phyloP scores from a whole-genome alignment of 1,140 invertebrate genomes.

The Pseudachorutes palmiensis region DNA sequence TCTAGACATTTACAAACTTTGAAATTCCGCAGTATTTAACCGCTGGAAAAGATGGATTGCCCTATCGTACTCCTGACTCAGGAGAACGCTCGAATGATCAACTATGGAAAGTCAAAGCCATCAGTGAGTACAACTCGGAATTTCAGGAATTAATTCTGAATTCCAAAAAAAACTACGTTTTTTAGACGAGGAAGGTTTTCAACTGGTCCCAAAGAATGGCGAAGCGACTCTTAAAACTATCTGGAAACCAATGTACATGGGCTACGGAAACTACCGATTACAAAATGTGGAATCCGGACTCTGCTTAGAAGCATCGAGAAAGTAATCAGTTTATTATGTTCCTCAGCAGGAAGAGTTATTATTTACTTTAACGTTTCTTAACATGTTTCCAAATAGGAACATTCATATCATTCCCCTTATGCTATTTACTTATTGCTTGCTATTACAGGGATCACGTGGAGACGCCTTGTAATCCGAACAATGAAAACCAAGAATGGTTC shows the following conservation, averaged over 20 bases:
- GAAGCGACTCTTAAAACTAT: neutral
- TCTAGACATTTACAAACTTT: neutral
- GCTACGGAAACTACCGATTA: conserved; percentile 11
- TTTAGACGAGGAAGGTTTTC: neutral
- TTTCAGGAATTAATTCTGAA: neutral
- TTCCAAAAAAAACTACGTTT: neutral
- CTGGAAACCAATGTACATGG: conserved; percentile 11
- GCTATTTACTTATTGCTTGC: neutral
- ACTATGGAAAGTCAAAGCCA: conserved; percentile 13
- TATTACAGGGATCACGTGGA: neutral
- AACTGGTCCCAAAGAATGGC: conserved; percentile 12
- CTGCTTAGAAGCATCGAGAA: neutral
- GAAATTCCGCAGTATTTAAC: conserved; percentile 12
- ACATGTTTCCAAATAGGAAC: too few species aligned
- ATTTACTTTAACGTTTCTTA: neutral
- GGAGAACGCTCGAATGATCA: conserved; percentile 1
- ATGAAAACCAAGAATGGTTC: conserved; percentile 8
- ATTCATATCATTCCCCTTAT: neutral
- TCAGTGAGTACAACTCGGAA: conserved; percentile 3
- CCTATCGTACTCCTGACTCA: neutral
- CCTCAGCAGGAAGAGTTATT: neutral
- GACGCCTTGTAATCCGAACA: neutral
- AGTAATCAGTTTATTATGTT: neutral
- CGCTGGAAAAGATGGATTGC: conserved; percentile 1
- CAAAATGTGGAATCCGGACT: conserved; percentile 1